A percentile compares a stretch with the other conserved stretches of the same genome.
Evolutionary conservation across 1,140 invertebrate species (phyloP).

Genomic region (Plectus sambesii): DNA sequence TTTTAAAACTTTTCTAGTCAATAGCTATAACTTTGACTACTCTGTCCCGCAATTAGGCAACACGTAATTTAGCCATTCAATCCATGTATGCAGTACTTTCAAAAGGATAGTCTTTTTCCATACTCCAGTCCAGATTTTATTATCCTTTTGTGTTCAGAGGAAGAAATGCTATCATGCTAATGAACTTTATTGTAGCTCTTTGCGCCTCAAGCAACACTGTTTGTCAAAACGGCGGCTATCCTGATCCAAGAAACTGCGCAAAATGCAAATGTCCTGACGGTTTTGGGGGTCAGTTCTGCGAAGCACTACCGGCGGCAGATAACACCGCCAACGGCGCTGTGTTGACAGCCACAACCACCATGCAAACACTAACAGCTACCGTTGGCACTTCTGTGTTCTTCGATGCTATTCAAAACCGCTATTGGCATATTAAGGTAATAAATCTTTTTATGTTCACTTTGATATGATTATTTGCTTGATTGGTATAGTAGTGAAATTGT

Average conservation of each 20-base stretch:
- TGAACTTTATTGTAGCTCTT: slow-evolving; percentile 34
- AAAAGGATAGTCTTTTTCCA: no score
- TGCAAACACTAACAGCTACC: slow-evolving; percentile 6
- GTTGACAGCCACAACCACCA: not conserved
- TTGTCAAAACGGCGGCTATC: slow-evolving; percentile 40
- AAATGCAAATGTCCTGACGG: slow-evolving; percentile 35
- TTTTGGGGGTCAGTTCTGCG: slow-evolving; percentile 11
- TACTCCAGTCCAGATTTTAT: no score
- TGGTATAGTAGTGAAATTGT: no score
- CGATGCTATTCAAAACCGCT: no score
- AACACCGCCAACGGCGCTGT: slow-evolving; percentile 3
- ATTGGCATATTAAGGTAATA: no score
- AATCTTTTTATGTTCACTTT: no score
- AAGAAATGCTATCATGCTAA: no score
- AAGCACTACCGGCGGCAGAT: slow-evolving; percentile 6
- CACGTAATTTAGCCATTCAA: no score
- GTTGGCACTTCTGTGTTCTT: not conserved
- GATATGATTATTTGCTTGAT: no score
- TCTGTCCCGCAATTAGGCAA: no score
- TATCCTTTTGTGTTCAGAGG: no score
- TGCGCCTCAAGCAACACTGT: slow-evolving; percentile 22
- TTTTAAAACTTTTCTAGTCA: not conserved
- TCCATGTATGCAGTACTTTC: no score
- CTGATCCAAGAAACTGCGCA: slow-evolving; percentile 44
- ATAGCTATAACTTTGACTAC: slow-evolving; percentile 18